These are phyloP conservation scores for Dasypus novemcinctus DNA, from an alignment of 2,113 vertebrate species.

Conservation along the genomic window DNA sequence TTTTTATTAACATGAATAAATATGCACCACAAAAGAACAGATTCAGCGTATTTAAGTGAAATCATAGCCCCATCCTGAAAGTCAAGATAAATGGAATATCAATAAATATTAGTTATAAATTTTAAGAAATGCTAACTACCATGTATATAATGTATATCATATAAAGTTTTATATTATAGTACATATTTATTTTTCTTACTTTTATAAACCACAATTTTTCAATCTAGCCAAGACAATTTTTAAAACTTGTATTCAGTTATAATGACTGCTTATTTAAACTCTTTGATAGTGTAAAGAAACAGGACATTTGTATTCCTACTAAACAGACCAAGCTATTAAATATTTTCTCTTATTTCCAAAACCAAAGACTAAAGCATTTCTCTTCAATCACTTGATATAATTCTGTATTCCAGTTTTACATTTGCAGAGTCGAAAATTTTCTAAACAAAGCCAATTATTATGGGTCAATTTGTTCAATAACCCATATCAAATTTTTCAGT, in stretches of 20 bases:
- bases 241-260: background rate
- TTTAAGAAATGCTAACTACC: background rate
- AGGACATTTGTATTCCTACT: background rate
- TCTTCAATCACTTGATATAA: background rate
- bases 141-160: background rate
- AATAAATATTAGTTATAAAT: background rate
- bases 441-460: background rate
- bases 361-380: background rate
- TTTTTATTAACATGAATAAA: conserved; percentile 38
- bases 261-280: background rate
- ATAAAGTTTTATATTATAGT: background rate
- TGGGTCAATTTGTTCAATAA: background rate
- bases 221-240: background rate
- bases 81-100: background rate
- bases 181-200: background rate
- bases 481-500: background rate
- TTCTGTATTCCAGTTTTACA: background rate
- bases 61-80: background rate
- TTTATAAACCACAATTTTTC: background rate
- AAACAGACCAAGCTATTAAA: background rate
- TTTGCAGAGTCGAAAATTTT: background rate
- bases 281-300: background rate
- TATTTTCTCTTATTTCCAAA: background rate
- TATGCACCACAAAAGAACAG: background rate
- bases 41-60: background rate